Evolutionary conservation across 1,140 invertebrate genomes (phyloP), one percentile per base, ranked within the genome.

Genomic region (Drosophila ficusphila): DNA sequence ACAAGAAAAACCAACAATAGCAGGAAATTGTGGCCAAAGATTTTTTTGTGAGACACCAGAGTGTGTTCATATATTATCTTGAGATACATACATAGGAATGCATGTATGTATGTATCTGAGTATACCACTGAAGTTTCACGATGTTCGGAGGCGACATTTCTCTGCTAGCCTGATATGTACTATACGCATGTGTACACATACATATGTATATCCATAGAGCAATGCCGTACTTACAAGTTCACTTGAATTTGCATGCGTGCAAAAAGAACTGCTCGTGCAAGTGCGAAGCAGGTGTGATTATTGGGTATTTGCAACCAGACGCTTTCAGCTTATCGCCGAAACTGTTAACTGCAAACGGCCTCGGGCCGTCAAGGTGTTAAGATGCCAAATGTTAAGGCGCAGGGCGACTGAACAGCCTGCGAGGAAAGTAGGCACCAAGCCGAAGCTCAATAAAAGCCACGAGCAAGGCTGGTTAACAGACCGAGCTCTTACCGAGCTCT

Each of bases 381-480:
- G n/a, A n/a, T n/a, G n/a, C n/a, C n/a, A n/a, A n/a, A n/a, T n/a
- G n/a, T n/a, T n/a, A n/a, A n/a, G n/a, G n/a, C n/a, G n/a, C n/a
- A 14, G 23, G 16, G 31, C 29, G 11, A 7, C 6, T 9, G 4
- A 38, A 61, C 39, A 23, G 34, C n/a, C 25, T 39, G 27, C 25
- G 29, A 41, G 14, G 58, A 49, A 58, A 64, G 58, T 42, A 51
- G 65, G 34, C 51, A 29, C 69, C 67, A 64, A 48, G 33, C 44
- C 46, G 56, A 54, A 73, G 56, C 31, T 69, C 41, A 65, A 77
- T 73, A 67, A 57, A 41, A 46, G 79, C 79, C 69, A 83, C 79
- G 69, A 78, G 79, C 57, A 62, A 39, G 47, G 53, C 74, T 74
- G 70, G 83, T 82, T 75, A 79, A 74, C 54, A 71, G 64, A 56